phyloP scores from a whole-genome alignment of 2,113 vertebrate genomes.

The Ciconia boyciana region DNA sequence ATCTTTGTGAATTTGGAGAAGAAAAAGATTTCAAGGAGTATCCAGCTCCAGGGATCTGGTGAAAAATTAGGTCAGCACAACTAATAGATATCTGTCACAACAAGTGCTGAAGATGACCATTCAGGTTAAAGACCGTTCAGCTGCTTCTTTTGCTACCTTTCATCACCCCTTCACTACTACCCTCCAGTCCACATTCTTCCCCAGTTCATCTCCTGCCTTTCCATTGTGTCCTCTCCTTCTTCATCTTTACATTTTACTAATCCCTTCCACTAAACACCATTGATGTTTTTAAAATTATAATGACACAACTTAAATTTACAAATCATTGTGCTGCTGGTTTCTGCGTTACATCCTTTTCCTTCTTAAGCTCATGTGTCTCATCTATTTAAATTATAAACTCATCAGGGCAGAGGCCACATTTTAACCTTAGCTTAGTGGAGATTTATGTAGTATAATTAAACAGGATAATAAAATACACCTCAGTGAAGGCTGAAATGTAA shows the following conservation, averaged over 20 bases:
- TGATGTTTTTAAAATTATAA: neutral
- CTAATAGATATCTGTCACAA: neutral
- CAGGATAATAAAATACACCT: neutral
- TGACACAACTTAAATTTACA: neutral
- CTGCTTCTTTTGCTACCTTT: neutral
- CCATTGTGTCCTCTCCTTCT: neutral
- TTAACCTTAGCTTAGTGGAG: neutral
- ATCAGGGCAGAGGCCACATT: neutral
- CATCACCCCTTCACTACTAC: neutral
- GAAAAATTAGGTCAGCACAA: neutral
- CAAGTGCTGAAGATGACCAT: neutral
- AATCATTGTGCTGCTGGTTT: neutral
- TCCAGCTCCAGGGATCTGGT: neutral
- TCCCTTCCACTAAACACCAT: neutral
- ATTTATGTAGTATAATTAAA: neutral
- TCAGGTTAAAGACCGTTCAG: neutral
- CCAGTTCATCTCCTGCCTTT: neutral
- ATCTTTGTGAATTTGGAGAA: neutral
- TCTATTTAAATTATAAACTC: slow-evolving; percentile 6
- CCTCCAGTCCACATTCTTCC: neutral
- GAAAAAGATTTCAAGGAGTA: neutral
- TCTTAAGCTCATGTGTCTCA: neutral
- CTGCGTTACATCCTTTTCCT: neutral
- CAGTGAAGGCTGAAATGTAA: neutral
- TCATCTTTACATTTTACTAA: neutral